A percentile compares a stretch with the other conserved stretches of the same genome.
Conservation (phyloP, 2,797 vertebrate species). For the Pseudochirops corinnae region DNA sequence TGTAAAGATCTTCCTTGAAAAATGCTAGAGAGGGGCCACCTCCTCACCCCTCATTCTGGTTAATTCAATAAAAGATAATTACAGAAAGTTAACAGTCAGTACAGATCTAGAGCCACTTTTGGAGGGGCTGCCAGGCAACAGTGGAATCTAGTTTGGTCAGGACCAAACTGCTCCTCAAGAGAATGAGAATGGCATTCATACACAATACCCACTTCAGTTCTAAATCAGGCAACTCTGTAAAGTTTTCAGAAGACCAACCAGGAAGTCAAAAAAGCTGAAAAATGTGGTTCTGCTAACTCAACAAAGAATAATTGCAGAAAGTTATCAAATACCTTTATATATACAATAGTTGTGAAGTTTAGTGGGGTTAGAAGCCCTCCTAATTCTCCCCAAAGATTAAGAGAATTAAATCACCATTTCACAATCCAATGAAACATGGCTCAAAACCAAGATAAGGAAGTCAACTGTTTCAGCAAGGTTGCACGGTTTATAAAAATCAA, state of each 20-base stretch:
- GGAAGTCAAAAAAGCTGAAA: slow-evolving; percentile 36
- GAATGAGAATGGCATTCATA: slow-evolving; percentile 27
- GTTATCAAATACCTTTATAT: slow-evolving; percentile 15
- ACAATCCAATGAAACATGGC: slow-evolving; percentile 35
- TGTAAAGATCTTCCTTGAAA: background rate
- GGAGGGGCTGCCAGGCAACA: background rate
- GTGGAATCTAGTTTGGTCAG: slow-evolving; percentile 28
- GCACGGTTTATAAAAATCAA: slow-evolving; percentile 41
- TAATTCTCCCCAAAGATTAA: slow-evolving; percentile 38
- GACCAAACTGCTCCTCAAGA: slow-evolving; percentile 27
- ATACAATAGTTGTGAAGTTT: slow-evolving; percentile 37
- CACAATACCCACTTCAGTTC: slow-evolving; percentile 38
- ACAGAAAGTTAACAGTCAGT: slow-evolving; percentile 2
- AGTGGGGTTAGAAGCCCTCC: slow-evolving; percentile 42
- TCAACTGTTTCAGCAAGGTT: background rate
- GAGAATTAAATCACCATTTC: slow-evolving; percentile 42
- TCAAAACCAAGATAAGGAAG: slow-evolving; percentile 14
- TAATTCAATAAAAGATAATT: slow-evolving; percentile 38
- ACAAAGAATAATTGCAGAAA: slow-evolving; percentile 49
- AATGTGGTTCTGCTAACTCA: slow-evolving; percentile 36
- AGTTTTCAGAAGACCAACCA: slow-evolving; percentile 25
- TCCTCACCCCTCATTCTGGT: slow-evolving; percentile 33
- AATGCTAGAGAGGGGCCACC: background rate
- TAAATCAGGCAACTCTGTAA: slow-evolving; percentile 47
- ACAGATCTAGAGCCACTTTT: slow-evolving; percentile 24